Conservation (phyloP, 2,113 vertebrate genomes). For the Ophthalmolycus amberensis region DNA sequence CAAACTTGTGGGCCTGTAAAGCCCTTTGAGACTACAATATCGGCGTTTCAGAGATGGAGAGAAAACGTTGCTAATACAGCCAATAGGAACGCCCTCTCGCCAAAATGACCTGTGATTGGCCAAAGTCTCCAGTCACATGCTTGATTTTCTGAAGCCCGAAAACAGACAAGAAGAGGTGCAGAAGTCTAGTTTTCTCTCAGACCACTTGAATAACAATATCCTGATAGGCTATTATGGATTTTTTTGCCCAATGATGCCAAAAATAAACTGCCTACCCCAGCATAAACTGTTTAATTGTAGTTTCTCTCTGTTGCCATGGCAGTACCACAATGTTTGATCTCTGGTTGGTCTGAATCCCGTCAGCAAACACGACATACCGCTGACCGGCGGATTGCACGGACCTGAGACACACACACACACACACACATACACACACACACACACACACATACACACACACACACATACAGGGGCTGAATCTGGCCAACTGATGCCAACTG, state of each 20-base stretch:
- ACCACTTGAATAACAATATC: neutral
- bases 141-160: too few species aligned
- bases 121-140: neutral
- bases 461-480: slow-evolving; percentile 24
- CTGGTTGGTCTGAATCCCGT: slow-evolving; percentile 36
- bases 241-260: neutral
- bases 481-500: slow-evolving; percentile 37
- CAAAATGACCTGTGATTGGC: too few species aligned
- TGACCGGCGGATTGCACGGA: slow-evolving; percentile 36
- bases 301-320: slow-evolving; percentile 51
- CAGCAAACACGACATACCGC: slow-evolving; percentile 33
- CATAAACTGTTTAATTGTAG: neutral
- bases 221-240: neutral
- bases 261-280: neutral
- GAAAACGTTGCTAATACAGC: too few species aligned
- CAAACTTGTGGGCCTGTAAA: too few species aligned
- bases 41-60: too few species aligned
- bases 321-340: slow-evolving; percentile 49
- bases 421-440: slow-evolving; percentile 11
- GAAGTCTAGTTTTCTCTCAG: neutral
- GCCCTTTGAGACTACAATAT: too few species aligned
- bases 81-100: too few species aligned
- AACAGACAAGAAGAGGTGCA: neutral
- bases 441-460: slow-evolving; percentile 37
- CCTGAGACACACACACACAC: slow-evolving; percentile 46